Percentiles rank a stretch among this genome's conserved stretches.
Conservation (phyloP, 2,888 invertebrate genomes). For the Saturnia japonica region DNA sequence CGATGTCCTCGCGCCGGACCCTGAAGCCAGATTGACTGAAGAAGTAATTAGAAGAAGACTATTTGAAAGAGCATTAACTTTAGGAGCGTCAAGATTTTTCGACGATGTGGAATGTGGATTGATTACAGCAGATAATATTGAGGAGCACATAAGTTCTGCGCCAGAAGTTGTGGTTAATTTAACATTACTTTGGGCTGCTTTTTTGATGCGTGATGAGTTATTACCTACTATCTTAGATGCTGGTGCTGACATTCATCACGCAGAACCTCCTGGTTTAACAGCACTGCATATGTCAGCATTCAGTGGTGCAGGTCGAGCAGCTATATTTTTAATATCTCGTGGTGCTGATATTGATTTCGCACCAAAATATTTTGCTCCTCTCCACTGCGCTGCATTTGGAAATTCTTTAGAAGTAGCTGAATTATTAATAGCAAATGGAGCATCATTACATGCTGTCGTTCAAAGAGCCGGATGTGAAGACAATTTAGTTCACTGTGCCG, state of each 20-base stretch:
- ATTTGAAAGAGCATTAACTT: conserved; percentile 85
- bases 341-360: conserved; percentile 87
- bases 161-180: conserved; percentile 87
- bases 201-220: conserved; percentile 87
- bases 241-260: conserved; percentile 87
- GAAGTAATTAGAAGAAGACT: conserved; percentile 87
- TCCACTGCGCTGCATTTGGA: conserved; percentile 95
- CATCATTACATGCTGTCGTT: conserved; percentile 86
- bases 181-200: conserved; percentile 87
- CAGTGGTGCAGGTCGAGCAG: conserved; percentile 87
- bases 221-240: conserved; percentile 84
- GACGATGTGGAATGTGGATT: conserved; percentile 89
- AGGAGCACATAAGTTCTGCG: conserved; percentile 81
- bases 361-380: conserved; percentile 88
- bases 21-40: conserved; percentile 86
- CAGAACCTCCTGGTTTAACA: conserved; percentile 88
- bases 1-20: conserved; percentile 85
- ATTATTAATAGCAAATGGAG: conserved; percentile 87
- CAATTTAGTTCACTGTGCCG: conserved; percentile 91
- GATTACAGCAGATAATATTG: conserved; percentile 83
- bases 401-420: conserved; percentile 91
- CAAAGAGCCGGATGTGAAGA: conserved; percentile 86
- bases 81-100: conserved; percentile 85
- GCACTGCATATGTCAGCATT: conserved; percentile 90
- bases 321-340: conserved; percentile 85